Conservation (phyloP, 2,113 vertebrate genomes). For the Conger conger region DNA sequence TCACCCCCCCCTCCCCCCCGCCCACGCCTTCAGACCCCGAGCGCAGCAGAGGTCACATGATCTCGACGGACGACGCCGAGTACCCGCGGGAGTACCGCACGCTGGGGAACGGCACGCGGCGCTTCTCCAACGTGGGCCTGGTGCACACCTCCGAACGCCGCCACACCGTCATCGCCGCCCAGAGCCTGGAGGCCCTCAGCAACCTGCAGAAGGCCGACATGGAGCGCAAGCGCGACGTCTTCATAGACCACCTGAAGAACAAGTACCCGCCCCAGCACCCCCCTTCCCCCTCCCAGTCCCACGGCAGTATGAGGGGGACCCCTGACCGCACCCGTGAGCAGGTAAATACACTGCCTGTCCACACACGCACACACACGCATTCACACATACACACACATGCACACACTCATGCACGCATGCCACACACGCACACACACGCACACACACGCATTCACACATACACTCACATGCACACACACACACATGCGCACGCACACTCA, state of each 20-base stretch:
- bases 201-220: slow-evolving; percentile 94
- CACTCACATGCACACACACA: no score
- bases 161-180: slow-evolving; percentile 92
- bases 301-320: slow-evolving; percentile 77
- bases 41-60: slow-evolving; percentile 92
- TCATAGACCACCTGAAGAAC: slow-evolving; percentile 98
- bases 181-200: slow-evolving; percentile 94
- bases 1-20: neutral
- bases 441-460: no score
- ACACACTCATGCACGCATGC: no score
- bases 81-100: slow-evolving; percentile 96
- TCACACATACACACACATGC: no score
- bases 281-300: slow-evolving; percentile 70
- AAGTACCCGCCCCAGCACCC: slow-evolving; percentile 90
- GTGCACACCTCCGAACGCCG: slow-evolving; percentile 96
- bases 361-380: no score
- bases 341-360: slow-evolving; percentile 59
- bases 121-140: slow-evolving; percentile 97
- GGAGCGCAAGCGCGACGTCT: slow-evolving; percentile 91
- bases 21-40: slow-evolving; percentile 79
- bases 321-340: slow-evolving; percentile 85
- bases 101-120: slow-evolving; percentile 86
- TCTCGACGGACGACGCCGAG: slow-evolving; percentile 96
- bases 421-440: no score
- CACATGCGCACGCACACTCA: no score